phyloP scores from a whole-genome alignment of 2,113 vertebrate genomes.

The Calyptommatus sinebrachiatus region DNA sequence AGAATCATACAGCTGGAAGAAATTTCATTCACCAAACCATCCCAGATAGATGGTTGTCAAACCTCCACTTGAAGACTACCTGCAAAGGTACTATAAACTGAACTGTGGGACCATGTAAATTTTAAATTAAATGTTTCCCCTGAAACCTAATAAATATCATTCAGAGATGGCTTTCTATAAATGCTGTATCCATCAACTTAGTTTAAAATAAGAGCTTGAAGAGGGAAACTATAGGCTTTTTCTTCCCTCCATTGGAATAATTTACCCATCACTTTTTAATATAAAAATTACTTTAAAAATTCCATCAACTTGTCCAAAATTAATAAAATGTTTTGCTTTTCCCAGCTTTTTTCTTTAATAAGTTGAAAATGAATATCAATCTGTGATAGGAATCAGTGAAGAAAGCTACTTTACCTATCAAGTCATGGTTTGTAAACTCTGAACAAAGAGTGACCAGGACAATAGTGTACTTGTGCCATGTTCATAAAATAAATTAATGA shows the following conservation, averaged over 20 bases:
- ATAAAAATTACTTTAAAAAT: not conserved
- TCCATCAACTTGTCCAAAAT: not conserved
- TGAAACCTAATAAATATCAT: not conserved
- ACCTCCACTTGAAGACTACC: too few species aligned
- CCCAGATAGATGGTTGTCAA: too few species aligned
- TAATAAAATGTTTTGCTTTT: not conserved
- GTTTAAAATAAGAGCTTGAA: not conserved
- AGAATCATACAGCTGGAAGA: too few species aligned
- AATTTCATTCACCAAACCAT: too few species aligned
- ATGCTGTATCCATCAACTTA: not conserved
- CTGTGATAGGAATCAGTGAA: slow-evolving; percentile 27
- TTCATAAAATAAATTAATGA: slow-evolving; percentile 70
- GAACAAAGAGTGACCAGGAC: slow-evolving; percentile 58
- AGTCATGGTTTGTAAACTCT: slow-evolving; percentile 61
- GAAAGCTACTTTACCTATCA: slow-evolving; percentile 39
- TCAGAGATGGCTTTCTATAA: not conserved
- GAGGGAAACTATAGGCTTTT: not conserved
- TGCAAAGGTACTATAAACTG: not conserved
- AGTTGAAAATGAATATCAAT: slow-evolving; percentile 18
- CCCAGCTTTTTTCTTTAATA: slow-evolving; percentile 32
- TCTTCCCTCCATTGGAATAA: not conserved
- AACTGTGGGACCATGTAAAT: not conserved
- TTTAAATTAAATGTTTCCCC: not conserved
- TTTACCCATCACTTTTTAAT: not conserved
- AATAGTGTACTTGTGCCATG: slow-evolving; percentile 51